A percentile compares a stretch with the other conserved stretches of the same genome.
Conservation (phyloP, 1,140 invertebrate genomes). For the Pogonus chalceus region DNA sequence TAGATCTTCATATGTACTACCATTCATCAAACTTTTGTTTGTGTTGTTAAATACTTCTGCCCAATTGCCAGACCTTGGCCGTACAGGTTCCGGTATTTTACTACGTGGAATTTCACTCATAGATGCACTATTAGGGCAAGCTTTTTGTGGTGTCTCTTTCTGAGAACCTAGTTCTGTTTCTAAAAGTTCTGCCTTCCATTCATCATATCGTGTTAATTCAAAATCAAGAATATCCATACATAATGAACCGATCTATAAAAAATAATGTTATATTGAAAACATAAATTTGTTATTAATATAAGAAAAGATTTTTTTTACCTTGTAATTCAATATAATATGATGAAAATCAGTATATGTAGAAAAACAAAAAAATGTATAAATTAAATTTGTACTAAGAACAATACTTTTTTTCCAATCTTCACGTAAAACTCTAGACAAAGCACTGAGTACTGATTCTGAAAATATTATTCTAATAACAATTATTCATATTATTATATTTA, state of each 20-base stretch:
- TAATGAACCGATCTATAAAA: conserved; percentile 76
- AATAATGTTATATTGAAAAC: conserved; percentile 8
- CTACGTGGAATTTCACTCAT: conserved; percentile 50
- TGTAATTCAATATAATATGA: conserved; percentile 79
- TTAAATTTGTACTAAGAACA: conserved; percentile 91
- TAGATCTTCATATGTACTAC: conserved; percentile 52
- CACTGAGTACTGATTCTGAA: conserved; percentile 90
- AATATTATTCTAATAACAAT: conserved; percentile 20
- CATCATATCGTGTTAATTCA: conserved; percentile 84
- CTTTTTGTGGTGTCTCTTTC: conserved; percentile 27
- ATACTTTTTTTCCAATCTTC: conserved; percentile 97
- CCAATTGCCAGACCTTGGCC: conserved; percentile 57
- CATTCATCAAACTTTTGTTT: conserved; percentile 33
- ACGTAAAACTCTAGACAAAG: conserved; percentile 83
- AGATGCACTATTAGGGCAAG: conserved; percentile 30
- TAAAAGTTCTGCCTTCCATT: conserved; percentile 80
- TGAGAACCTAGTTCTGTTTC: conserved; percentile 48
- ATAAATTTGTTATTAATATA: conserved; percentile 14
- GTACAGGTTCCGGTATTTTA: conserved; percentile 53
- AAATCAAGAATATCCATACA: conserved; percentile 94
- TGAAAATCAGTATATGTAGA: conserved; percentile 96
- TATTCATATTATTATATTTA: conserved; percentile 8
- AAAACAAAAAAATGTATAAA: conserved; percentile 96
- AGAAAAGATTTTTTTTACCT: conserved; percentile 43
- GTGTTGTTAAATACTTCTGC: conserved; percentile 30